phyloP scores from a whole-genome alignment of 2,797 vertebrate species.

The Crenichthys baileyi region DNA sequence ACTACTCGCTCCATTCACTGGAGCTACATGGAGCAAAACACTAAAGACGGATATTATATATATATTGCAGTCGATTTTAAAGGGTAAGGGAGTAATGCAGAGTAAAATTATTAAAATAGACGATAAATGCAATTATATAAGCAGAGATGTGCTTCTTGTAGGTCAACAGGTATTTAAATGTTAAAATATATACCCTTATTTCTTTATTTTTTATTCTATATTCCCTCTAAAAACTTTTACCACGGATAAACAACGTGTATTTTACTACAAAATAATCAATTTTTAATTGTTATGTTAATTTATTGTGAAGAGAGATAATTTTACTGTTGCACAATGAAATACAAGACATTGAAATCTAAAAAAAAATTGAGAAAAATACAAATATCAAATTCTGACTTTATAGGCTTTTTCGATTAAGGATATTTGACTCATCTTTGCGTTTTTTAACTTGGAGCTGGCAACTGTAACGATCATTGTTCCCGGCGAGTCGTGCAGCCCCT shows the following conservation, averaged over 20 bases:
- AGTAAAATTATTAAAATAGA: neutral
- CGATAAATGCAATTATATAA: neutral
- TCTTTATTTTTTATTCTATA: neutral
- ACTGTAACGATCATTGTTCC: constrained; percentile 85
- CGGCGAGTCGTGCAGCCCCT: constrained; percentile 80
- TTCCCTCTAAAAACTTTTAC: neutral
- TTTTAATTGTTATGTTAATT: neutral
- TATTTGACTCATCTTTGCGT: constrained; percentile 38
- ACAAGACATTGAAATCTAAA: neutral
- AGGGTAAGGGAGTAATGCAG: neutral
- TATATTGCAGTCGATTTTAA: neutral
- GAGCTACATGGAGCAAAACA: neutral
- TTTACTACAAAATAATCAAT: neutral
- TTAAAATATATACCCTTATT: neutral
- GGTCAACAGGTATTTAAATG: neutral
- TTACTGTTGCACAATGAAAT: constrained; percentile 8
- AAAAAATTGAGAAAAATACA: neutral
- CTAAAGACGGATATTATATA: neutral
- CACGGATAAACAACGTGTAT: neutral
- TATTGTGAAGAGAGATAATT: neutral
- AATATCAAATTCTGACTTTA: neutral
- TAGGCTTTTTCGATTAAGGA: neutral
- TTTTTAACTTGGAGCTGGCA: constrained; percentile 66
- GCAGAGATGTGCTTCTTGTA: neutral
- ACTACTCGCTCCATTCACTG: neutral